These are phyloP conservation scores for Ichneumon xanthorius DNA, from an alignment of 2,888 invertebrate species.

Conservation along the genomic window DNA sequence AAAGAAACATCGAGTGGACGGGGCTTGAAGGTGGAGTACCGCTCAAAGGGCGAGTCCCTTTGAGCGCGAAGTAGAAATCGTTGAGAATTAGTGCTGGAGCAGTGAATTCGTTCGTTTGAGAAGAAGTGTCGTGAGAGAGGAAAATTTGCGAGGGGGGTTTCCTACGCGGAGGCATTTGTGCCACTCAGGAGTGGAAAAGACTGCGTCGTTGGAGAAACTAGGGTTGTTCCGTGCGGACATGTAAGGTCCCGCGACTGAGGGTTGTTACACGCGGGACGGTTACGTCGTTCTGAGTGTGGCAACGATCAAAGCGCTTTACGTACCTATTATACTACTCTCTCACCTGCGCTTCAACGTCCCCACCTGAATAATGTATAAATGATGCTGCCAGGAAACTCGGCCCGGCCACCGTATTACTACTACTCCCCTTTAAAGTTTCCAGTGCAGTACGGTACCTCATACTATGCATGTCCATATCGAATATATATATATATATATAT, in stretches of 20 bases:
- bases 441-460: slow-evolving; percentile 29
- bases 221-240: slow-evolving; percentile 15
- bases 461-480: not conserved
- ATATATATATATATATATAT: too few relatives aligned
- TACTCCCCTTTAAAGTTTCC: slow-evolving; percentile 47
- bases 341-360: slow-evolving; percentile 59
- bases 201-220: slow-evolving; percentile 19
- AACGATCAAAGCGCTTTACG: slow-evolving; percentile 58
- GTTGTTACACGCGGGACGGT: slow-evolving; percentile 31
- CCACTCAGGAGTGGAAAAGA: slow-evolving; percentile 22
- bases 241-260: slow-evolving; percentile 16
- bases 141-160: slow-evolving; percentile 1
- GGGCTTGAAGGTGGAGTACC: not conserved
- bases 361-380: slow-evolving; percentile 68
- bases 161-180: slow-evolving; percentile 10
- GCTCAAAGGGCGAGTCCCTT: not conserved
- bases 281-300: slow-evolving; percentile 29
- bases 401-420: slow-evolving; percentile 50
- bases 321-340: slow-evolving; percentile 44
- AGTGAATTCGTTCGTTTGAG: slow-evolving; percentile 24
- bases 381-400: slow-evolving; percentile 52
- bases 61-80: slow-evolving; percentile 18
- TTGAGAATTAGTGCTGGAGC: slow-evolving; percentile 27
- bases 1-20: not conserved
- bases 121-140: slow-evolving; percentile 14